Evolutionary conservation across 2,797 vertebrate species (phyloP), one percentile per base, ranked within the genome.

Genomic region (Anabacerthia variegaticeps): DNA sequence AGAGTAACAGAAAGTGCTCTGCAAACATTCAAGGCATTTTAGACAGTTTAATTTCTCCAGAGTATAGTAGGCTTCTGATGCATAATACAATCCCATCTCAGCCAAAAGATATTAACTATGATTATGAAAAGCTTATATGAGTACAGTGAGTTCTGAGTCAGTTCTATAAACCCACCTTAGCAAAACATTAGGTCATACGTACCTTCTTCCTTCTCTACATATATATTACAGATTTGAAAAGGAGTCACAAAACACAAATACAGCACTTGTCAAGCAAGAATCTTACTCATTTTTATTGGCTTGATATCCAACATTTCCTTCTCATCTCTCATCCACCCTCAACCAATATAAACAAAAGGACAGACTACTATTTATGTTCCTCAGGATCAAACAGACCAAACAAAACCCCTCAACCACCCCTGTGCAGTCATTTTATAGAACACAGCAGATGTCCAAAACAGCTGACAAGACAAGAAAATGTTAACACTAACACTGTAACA

Each of bases 381-480:
- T 93, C 82, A 90, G 65, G 0, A 69, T 79, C 92, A 96, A 96
- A 95, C 86, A 97, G 95, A 94, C 90, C 91, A 96, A 96, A 90
- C 74, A 93, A 93, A 93, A 67, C 22, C 26, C 67, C 69, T 27
- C 65, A 94, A 30, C 41, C 78, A 89, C 86, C 88, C 78, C 69
- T 79, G 55, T 84, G 66, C 55, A 94, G 71, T 91, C 62, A 94
- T 95, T 97, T 95, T 91, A 95, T 90, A 90, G 92, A 96, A 55
- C 78, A 83, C 59, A 96, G 80, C 97, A 97, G 97, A 97, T 96
- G 96, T 96, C 94, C 86, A 59, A 93, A 95, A 94, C 93, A 97
- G 97, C 97, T 97, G 97, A 98, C 92, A 94, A 82, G 96, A 97
- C 80, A 63, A 69, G 94, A 97, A 95, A 92, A 96, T 52, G 86